Evolutionary conservation across 2,113 vertebrate genomes (phyloP).

Genomic region (Ammodytes marinus): DNA sequence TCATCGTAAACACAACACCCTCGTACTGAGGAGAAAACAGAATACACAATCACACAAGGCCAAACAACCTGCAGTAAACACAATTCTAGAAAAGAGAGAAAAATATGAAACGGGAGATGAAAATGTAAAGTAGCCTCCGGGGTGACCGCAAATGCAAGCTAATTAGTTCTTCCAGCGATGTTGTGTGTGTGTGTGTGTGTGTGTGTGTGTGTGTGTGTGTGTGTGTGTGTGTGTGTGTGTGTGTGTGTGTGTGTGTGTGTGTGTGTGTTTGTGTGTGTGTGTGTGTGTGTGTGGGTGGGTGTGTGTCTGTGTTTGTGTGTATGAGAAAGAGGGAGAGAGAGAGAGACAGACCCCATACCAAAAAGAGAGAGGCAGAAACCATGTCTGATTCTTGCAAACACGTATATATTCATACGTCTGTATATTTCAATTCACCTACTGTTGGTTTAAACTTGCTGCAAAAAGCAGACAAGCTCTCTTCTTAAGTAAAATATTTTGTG

Average conservation of each 20-base stretch:
- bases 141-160: too few species aligned
- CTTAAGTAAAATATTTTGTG: constrained; percentile 18
- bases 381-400: not conserved
- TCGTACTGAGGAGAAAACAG: not conserved
- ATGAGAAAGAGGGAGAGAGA: not conserved
- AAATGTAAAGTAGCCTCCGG: too few species aligned
- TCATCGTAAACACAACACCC: not conserved
- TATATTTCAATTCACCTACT: constrained; percentile 2
- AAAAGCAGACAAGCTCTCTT: not conserved
- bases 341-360: too few species aligned
- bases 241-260: too few species aligned
- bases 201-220: too few species aligned
- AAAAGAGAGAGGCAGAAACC: too few species aligned
- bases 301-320: too few species aligned
- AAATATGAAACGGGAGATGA: too few species aligned
- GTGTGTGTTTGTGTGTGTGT: not conserved
- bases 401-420: not conserved
- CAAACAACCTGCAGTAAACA: not conserved
- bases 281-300: not conserved
- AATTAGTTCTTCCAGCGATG: too few species aligned
- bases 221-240: too few species aligned
- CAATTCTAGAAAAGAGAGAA: too few species aligned
- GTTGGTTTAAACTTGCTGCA: not conserved
- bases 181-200: too few species aligned
- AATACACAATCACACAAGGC: not conserved